A percentile compares a stretch with the other conserved stretches of the same genome.
Conservation (phyloP, 2,113 vertebrate genomes). For the Gymnarchus niloticus region DNA sequence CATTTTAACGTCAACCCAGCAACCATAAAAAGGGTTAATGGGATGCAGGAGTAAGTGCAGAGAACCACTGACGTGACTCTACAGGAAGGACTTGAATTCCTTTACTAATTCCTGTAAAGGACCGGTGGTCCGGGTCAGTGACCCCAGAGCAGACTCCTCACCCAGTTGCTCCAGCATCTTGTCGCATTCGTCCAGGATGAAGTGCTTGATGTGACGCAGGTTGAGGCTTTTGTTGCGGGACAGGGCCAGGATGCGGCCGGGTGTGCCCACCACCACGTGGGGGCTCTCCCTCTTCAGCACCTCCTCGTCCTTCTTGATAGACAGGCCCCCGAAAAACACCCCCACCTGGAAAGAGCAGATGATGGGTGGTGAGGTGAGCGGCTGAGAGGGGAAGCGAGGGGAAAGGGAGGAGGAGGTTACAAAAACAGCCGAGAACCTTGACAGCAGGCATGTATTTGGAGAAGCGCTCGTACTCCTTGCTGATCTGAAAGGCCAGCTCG, state of each 20-base stretch:
- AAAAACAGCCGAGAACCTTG: slow-evolving; percentile 52
- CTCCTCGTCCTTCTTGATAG: slow-evolving; percentile 78
- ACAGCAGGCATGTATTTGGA: slow-evolving; percentile 77
- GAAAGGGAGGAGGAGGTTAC: neutral
- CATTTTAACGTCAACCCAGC: neutral
- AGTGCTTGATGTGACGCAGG: slow-evolving; percentile 78
- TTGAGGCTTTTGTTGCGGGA: slow-evolving; percentile 74
- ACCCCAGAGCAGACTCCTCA: slow-evolving; percentile 43
- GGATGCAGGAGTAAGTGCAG: neutral
- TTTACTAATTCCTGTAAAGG: neutral
- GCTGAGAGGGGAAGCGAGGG: neutral
- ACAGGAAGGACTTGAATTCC: neutral
- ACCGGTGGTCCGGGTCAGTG: neutral
- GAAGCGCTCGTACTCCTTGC: slow-evolving; percentile 79
- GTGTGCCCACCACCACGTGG: slow-evolving; percentile 74
- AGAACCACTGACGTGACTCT: neutral
- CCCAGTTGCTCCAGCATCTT: slow-evolving; percentile 81
- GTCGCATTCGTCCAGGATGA: slow-evolving; percentile 79
- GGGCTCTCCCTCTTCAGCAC: slow-evolving; percentile 74
- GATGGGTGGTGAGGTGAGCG: neutral
- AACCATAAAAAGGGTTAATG: neutral
- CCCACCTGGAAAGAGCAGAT: slow-evolving; percentile 59
- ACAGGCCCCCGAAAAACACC: slow-evolving; percentile 75
- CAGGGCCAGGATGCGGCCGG: slow-evolving; percentile 71
- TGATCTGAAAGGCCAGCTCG: slow-evolving; percentile 77